Conservation (phyloP, 2,888 invertebrate species). For the Spilarctia lutea region DNA sequence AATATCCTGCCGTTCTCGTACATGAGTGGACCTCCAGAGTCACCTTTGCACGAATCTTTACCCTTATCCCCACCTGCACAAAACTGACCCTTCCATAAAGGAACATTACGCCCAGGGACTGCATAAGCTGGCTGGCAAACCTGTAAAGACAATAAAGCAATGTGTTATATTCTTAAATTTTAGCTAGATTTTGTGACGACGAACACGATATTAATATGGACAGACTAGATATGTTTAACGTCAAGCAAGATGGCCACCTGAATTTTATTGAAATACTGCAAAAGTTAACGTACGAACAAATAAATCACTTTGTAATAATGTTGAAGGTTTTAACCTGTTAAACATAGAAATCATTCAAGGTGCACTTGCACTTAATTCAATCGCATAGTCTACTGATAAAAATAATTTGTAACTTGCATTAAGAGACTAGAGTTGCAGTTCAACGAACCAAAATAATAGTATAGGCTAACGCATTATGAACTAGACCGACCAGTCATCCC, state of each 20-base stretch:
- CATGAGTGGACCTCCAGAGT: conserved; percentile 89
- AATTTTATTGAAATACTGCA: too few relatives aligned
- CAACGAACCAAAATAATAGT: too few relatives aligned
- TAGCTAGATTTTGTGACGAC: background rate
- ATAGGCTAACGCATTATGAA: too few relatives aligned
- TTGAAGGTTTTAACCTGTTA: too few relatives aligned
- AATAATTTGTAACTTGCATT: too few relatives aligned
- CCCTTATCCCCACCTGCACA: conserved; percentile 87
- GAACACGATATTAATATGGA: background rate
- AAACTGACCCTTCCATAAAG: conserved; percentile 63
- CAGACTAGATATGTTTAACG: background rate
- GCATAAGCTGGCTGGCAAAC: conserved; percentile 47
- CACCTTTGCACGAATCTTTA: conserved; percentile 87
- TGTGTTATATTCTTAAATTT: background rate
- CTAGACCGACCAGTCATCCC: too few relatives aligned
- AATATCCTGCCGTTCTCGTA: conserved; percentile 56
- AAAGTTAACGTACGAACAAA: rapidly evolving
- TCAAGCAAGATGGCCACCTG: too few relatives aligned
- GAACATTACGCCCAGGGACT: background rate
- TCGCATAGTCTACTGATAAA: too few relatives aligned
- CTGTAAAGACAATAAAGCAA: conserved; percentile 34
- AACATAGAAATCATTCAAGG: too few relatives aligned
- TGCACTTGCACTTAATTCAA: too few relatives aligned
- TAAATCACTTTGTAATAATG: too few relatives aligned
- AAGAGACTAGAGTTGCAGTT: too few relatives aligned